Evolutionary conservation across 1,140 invertebrate genomes (phyloP).

Genomic region (Drosophila sproati): DNA sequence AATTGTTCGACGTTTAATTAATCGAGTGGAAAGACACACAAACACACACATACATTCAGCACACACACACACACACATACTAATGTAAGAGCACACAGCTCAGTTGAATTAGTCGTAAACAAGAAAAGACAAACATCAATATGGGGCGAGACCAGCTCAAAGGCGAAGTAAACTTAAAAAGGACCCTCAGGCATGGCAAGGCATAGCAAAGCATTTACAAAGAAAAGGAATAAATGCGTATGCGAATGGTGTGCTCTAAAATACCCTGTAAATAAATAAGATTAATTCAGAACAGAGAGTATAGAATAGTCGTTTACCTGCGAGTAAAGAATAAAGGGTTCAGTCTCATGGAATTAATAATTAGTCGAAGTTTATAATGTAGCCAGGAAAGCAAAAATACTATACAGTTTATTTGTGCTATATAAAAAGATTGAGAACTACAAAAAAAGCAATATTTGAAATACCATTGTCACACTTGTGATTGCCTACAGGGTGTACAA

Average conservation of each 20-base stretch:
- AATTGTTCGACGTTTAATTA: conserved; percentile 63
- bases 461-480: background rate
- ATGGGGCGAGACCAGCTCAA: conserved; percentile 17
- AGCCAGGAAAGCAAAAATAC: no score
- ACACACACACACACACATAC: conserved; percentile 2
- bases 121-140: conserved; percentile 64
- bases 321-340: no score
- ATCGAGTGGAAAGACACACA: conserved; percentile 65
- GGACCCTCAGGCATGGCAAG: conserved; percentile 28
- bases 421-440: no score
- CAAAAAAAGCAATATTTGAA: background rate
- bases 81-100: conserved; percentile 8
- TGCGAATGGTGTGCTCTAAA: background rate
- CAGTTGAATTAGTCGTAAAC: conserved; percentile 55
- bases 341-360: no score
- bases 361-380: no score
- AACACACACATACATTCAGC: background rate
- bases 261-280: conserved; percentile 11
- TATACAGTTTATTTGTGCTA: no score
- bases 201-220: conserved; percentile 18
- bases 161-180: conserved; percentile 19
- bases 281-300: no score
- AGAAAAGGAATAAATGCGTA: conserved; percentile 2
- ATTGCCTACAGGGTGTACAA: background rate
- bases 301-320: no score